phyloP scores from a whole-genome alignment of 2,113 vertebrate genomes.

The Ailuropoda melanoleuca region DNA sequence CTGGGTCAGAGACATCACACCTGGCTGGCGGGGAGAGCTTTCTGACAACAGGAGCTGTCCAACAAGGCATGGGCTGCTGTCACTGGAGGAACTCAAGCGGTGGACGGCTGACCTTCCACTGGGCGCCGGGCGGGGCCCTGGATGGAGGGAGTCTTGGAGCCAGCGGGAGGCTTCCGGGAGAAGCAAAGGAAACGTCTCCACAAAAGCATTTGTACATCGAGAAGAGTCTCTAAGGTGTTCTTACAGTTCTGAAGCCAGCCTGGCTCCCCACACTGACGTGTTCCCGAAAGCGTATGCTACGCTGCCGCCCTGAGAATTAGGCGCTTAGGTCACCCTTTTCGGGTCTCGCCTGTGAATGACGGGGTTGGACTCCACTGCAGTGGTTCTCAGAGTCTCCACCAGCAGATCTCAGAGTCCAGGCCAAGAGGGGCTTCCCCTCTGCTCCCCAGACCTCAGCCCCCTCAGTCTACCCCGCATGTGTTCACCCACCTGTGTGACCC shows the following conservation, averaged over 20 bases:
- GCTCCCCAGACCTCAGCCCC: neutral
- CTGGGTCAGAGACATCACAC: constrained; percentile 75
- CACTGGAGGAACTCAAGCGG: constrained; percentile 68
- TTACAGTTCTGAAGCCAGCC: neutral
- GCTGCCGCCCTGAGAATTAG: neutral
- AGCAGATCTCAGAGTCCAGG: neutral
- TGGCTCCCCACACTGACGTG: neutral
- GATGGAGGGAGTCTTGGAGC: neutral
- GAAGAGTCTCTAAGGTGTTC: neutral
- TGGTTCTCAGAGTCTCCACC: neutral
- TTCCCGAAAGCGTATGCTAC: neutral
- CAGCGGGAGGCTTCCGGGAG: constrained; percentile 19
- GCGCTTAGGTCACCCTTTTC: neutral
- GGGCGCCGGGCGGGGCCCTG: neutral
- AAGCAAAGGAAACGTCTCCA: neutral
- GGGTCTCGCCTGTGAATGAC: neutral
- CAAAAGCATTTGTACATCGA: neutral
- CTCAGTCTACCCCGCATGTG: rapidly evolving
- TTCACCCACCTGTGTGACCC: neutral
- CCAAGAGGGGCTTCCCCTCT: rapidly evolving
- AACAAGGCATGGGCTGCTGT: constrained; percentile 64
- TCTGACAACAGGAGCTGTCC: constrained; percentile 73
- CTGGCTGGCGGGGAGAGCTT: constrained; percentile 64
- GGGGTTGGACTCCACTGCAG: neutral
- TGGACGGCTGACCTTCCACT: constrained; percentile 53